phyloP scores from a whole-genome alignment of 1,140 invertebrate genomes.

The Trypoxylus dichotomus region DNA sequence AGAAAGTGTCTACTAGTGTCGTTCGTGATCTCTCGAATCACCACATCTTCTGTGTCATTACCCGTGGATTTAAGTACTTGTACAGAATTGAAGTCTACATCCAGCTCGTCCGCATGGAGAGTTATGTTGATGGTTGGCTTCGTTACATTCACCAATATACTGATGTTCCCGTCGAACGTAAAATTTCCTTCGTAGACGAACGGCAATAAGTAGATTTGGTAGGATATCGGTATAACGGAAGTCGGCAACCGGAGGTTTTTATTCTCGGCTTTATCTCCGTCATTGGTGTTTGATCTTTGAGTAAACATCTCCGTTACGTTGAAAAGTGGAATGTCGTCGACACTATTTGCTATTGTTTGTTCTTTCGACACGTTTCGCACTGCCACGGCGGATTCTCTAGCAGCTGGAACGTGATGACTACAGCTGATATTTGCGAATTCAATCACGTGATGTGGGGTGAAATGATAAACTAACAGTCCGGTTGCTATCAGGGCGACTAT shows the following conservation, averaged over 20 bases:
- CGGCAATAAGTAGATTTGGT: slow-evolving; percentile 70
- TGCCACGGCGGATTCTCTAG: not conserved
- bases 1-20: slow-evolving; percentile 75
- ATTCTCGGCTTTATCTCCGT: not conserved
- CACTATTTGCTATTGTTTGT: not conserved
- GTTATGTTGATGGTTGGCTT: slow-evolving; percentile 72
- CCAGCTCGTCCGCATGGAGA: slow-evolving; percentile 72
- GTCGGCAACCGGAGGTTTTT: slow-evolving; percentile 69
- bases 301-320: not conserved
- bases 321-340: not conserved
- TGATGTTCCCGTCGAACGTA: slow-evolving; percentile 73
- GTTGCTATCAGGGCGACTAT: slow-evolving; percentile 39
- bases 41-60: slow-evolving; percentile 34
- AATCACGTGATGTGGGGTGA: slow-evolving; percentile 22
- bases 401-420: not conserved
- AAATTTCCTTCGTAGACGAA: slow-evolving; percentile 74
- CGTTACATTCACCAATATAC: slow-evolving; percentile 66
- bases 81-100: slow-evolving; percentile 61
- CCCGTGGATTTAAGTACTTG: slow-evolving; percentile 30
- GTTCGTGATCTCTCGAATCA: slow-evolving; percentile 48
- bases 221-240: slow-evolving; percentile 66
- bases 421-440: not conserved
- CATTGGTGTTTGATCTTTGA: not conserved
- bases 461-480: slow-evolving; percentile 39
- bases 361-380: not conserved